Conservation (phyloP, 2,797 vertebrate species). For the Anguilla anguilla region DNA sequence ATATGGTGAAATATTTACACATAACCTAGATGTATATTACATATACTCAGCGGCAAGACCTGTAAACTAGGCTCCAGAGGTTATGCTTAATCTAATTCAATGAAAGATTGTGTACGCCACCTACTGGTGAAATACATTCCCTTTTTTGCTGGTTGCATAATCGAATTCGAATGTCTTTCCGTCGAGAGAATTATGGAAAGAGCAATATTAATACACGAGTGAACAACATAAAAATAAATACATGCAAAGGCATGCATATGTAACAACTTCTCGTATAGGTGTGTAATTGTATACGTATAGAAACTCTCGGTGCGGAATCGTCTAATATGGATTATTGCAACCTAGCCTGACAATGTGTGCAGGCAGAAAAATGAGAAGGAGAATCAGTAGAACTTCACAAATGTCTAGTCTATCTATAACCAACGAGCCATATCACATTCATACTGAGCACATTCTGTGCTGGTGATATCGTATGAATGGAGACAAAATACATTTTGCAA, state of each 20-base stretch:
- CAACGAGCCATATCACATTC: not conserved
- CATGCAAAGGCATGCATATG: no score
- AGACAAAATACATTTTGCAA: not conserved
- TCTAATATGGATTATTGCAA: no score
- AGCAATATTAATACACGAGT: no score
- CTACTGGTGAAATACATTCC: not conserved
- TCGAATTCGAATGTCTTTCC: no score
- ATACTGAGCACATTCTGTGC: not conserved
- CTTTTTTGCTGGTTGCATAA: not conserved
- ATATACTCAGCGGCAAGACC: not conserved
- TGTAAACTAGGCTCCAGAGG: not conserved
- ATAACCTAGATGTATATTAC: not conserved
- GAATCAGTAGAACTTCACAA: not conserved
- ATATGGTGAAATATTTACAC: not conserved
- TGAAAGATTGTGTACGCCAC: constrained; percentile 22
- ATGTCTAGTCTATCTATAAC: not conserved
- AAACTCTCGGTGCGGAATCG: no score
- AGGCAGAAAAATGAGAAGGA: not conserved
- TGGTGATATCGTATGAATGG: not conserved
- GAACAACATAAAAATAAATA: no score
- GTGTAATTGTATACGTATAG: not conserved
- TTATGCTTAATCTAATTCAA: not conserved
- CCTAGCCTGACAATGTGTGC: no score
- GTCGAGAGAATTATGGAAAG: no score
- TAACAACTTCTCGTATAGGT: not conserved